Evolutionary conservation across 2,797 vertebrate species (phyloP).

Genomic region (Coregonus ussuriensis): DNA sequence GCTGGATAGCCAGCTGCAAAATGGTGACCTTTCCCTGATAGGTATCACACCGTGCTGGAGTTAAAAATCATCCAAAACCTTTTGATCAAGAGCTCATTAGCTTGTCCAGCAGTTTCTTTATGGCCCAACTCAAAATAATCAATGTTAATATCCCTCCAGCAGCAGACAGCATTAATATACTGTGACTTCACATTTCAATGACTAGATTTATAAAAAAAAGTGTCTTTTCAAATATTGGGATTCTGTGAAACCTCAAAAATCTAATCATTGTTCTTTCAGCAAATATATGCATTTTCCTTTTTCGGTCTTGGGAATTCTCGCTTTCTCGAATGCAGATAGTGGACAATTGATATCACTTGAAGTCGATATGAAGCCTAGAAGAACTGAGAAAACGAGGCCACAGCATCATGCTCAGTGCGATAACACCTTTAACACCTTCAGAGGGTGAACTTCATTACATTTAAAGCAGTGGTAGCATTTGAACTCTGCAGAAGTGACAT

Average conservation of each 20-base stretch:
- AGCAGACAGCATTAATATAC: not conserved
- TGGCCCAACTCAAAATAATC: not conserved
- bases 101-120: not conserved
- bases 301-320: not conserved
- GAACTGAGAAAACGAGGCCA: not conserved
- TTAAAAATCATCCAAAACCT: not conserved
- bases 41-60: slow-evolving; percentile 2
- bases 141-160: not conserved
- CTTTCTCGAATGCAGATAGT: not conserved
- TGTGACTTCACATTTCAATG: not conserved
- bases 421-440: not conserved
- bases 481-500: slow-evolving; percentile 18
- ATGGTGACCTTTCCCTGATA: not conserved
- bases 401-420: not conserved
- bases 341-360: not conserved
- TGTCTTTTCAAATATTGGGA: not conserved
- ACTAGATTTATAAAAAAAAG: not conserved
- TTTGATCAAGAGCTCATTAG: not conserved
- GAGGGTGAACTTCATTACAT: slow-evolving; percentile 53
- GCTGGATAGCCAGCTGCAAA: slow-evolving; percentile 5
- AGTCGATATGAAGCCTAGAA: not conserved
- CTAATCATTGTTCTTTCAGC: not conserved
- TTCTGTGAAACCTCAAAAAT: not conserved
- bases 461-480: slow-evolving; percentile 50
- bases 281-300: not conserved